phyloP scores from a whole-genome alignment of 2,113 vertebrate species.

The Sterna hirundo region DNA sequence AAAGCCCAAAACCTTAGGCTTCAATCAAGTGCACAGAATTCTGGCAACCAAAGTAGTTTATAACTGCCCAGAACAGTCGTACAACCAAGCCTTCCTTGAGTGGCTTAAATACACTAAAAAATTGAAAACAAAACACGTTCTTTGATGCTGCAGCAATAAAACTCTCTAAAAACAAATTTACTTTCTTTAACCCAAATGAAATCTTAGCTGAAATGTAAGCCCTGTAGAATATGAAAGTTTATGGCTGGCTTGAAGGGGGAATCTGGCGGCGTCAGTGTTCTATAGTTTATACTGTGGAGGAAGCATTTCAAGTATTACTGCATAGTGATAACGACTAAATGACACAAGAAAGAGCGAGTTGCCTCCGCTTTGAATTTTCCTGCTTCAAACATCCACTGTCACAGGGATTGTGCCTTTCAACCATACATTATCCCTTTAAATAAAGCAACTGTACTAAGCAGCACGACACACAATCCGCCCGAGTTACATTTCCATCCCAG shows the following conservation, averaged over 20 bases:
- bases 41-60: neutral
- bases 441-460: neutral
- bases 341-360: neutral
- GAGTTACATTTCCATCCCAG: neutral
- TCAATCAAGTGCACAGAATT: neutral
- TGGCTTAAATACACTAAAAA: neutral
- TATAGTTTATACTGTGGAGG: neutral
- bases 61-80: neutral
- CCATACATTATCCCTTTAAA: neutral
- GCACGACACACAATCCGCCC: neutral
- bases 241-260: neutral
- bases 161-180: neutral
- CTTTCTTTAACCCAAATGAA: neutral
- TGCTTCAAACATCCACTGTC: neutral
- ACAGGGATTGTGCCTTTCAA: neutral
- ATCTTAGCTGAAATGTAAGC: neutral
- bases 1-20: neutral
- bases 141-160: neutral
- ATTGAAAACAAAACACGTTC: fast-evolving
- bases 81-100: neutral
- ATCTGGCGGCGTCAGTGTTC: neutral
- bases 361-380: neutral
- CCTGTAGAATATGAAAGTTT: neutral
- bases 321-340: neutral
- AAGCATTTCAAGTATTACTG: neutral